A percentile compares a stretch with the other conserved stretches of the same genome.
Evolutionary conservation across 1,140 invertebrate genomes (phyloP).

Genomic region (Onthophagus taurus): DNA sequence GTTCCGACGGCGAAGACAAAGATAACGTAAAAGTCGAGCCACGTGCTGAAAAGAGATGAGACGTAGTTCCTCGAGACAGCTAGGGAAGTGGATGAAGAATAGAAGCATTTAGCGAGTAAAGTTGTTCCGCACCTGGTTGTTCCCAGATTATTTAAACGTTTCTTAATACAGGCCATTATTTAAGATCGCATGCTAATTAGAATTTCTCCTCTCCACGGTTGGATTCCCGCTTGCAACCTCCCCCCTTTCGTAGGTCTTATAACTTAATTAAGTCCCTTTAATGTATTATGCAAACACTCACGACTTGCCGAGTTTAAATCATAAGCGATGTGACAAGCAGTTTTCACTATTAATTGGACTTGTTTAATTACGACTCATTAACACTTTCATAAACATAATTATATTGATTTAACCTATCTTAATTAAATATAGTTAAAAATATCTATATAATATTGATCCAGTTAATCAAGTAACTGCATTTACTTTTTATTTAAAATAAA

Average conservation of each 20-base stretch:
- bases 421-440: no score
- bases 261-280: constrained; percentile 14
- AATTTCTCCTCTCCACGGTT: no score
- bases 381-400: no score
- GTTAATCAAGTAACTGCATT: no score
- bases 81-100: constrained; percentile 24
- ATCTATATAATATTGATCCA: no score
- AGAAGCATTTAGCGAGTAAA: constrained; percentile 35
- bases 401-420: no score
- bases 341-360: no score
- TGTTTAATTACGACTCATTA: no score
- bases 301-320: no score
- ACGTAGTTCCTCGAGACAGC: constrained; percentile 2
- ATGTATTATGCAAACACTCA: constrained; percentile 10
- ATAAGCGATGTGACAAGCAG: no score
- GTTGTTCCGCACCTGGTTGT: constrained; percentile 35
- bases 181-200: constrained; percentile 37
- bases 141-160: constrained; percentile 39
- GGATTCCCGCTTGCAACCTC: constrained; percentile 1
- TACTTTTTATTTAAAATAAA: no score
- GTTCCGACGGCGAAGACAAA: background rate
- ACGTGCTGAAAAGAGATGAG: background rate
- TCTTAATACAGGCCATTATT: constrained; percentile 38
- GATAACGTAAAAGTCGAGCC: background rate
- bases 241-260: constrained; percentile 14